Percentiles rank a stretch among this genome's conserved stretches.
Evolutionary conservation across 1,140 invertebrate genomes (phyloP).

Genomic region (Wiebesia pumilae): DNA sequence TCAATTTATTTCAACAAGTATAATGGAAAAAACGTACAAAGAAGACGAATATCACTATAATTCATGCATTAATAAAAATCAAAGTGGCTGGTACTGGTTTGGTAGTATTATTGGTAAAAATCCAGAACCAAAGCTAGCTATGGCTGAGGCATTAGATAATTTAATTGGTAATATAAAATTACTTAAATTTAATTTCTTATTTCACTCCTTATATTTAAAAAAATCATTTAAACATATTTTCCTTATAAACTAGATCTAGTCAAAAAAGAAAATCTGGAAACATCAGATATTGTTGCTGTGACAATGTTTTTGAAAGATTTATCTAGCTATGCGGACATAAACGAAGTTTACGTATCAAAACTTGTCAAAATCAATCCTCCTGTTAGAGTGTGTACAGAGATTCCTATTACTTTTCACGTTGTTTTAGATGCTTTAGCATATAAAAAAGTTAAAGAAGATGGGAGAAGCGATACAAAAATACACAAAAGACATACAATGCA

Average conservation of each 20-base stretch:
- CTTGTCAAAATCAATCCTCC: constrained; percentile 90
- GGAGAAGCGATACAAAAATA: constrained; percentile 61
- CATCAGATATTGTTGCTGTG: constrained; percentile 85
- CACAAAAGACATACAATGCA: constrained; percentile 86
- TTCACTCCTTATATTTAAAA: background rate
- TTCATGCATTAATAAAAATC: constrained; percentile 78
- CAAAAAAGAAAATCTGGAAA: constrained; percentile 76
- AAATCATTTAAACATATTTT: constrained; percentile 30
- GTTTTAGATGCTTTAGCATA: constrained; percentile 87
- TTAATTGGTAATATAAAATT: constrained; percentile 80
- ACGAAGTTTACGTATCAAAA: constrained; percentile 84
- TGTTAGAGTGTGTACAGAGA: constrained; percentile 90
- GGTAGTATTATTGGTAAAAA: constrained; percentile 82
- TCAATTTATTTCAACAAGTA: constrained; percentile 67
- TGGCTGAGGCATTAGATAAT: constrained; percentile 82
- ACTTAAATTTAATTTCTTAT: background rate
- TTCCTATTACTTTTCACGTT: constrained; percentile 84
- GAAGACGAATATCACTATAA: constrained; percentile 69
- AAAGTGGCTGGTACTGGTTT: constrained; percentile 87
- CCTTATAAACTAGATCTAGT: constrained; percentile 75
- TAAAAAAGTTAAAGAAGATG: constrained; percentile 67
- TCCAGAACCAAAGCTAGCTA: constrained; percentile 75
- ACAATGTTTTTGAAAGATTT: constrained; percentile 90
- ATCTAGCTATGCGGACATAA: constrained; percentile 84
- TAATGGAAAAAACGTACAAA: constrained; percentile 65